Evolutionary conservation across 2,888 invertebrate genomes (phyloP).

Genomic region (Pyrocoelia pectoralis): DNA sequence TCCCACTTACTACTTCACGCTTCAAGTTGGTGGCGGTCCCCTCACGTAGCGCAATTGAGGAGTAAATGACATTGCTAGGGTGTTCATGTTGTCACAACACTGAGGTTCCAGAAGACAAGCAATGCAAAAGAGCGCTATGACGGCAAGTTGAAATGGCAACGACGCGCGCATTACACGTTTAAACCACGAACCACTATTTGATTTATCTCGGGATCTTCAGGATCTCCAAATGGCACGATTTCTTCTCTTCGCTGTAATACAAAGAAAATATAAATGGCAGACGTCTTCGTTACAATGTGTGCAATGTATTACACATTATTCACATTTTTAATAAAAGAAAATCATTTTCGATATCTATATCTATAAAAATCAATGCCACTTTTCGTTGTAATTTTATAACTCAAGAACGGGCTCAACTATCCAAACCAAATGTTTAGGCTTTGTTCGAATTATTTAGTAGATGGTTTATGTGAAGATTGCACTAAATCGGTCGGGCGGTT

Average conservation of each 20-base stretch:
- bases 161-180: constrained; percentile 77
- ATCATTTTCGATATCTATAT: too few relatives aligned
- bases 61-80: constrained; percentile 69
- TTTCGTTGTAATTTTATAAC: too few relatives aligned
- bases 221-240: constrained; percentile 55
- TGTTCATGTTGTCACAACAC: constrained; percentile 82
- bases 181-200: constrained; percentile 69
- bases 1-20: not conserved
- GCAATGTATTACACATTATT: too few relatives aligned
- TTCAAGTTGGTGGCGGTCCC: constrained; percentile 82
- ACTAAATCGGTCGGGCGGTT: too few relatives aligned
- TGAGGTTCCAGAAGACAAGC: constrained; percentile 79
- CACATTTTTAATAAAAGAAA: too few relatives aligned
- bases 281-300: too few relatives aligned
- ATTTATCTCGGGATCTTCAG: constrained; percentile 65
- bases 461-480: too few relatives aligned
- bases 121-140: constrained; percentile 75
- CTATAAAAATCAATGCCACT: too few relatives aligned
- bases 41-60: constrained; percentile 78
- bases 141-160: constrained; percentile 78
- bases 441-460: too few relatives aligned
- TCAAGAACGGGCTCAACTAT: too few relatives aligned
- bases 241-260: constrained; percentile 50
- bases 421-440: too few relatives aligned
- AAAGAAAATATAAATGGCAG: too few relatives aligned